Conservation (phyloP, 2,797 vertebrate genomes). For the Chaetodon trifasciatus region DNA sequence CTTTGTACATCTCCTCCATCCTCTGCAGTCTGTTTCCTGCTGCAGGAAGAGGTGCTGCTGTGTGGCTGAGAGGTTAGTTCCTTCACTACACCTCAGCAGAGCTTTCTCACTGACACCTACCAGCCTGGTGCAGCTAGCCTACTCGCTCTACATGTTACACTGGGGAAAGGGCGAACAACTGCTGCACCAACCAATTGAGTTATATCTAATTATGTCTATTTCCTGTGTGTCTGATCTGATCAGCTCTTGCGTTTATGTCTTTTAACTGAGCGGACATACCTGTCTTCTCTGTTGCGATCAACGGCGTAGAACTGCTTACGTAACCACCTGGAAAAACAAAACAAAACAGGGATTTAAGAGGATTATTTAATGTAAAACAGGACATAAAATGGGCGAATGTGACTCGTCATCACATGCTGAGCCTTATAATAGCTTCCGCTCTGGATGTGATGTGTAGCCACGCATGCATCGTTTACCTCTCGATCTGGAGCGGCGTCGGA, state of each 20-base stretch:
- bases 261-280: constrained; percentile 81
- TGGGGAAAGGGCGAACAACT: neutral
- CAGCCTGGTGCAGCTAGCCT: constrained; percentile 13
- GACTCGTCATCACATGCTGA: neutral
- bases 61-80: constrained; percentile 74
- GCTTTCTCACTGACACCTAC: constrained; percentile 45
- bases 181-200: constrained; percentile 24
- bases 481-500: constrained; percentile 95
- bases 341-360: neutral
- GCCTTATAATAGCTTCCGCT: neutral
- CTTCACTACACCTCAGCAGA: constrained; percentile 65
- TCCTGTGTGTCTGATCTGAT: constrained; percentile 43
- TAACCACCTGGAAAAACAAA: constrained; percentile 90
- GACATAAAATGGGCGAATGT: neutral
- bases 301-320: constrained; percentile 97
- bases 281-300: constrained; percentile 95
- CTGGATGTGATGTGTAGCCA: neutral
- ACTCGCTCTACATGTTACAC: constrained; percentile 10
- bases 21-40: constrained; percentile 85
- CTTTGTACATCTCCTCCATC: constrained; percentile 74
- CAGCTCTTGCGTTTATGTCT: constrained; percentile 6
- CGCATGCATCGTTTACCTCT: constrained; percentile 85
- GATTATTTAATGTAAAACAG: neutral
- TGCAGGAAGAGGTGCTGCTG: constrained; percentile 83
- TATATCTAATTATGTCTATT: constrained; percentile 26